Conservation (phyloP, 30 jellyfish, hydroid and myxozoan species). For the Aurelia aurita complex sp. Pacific region DNA sequence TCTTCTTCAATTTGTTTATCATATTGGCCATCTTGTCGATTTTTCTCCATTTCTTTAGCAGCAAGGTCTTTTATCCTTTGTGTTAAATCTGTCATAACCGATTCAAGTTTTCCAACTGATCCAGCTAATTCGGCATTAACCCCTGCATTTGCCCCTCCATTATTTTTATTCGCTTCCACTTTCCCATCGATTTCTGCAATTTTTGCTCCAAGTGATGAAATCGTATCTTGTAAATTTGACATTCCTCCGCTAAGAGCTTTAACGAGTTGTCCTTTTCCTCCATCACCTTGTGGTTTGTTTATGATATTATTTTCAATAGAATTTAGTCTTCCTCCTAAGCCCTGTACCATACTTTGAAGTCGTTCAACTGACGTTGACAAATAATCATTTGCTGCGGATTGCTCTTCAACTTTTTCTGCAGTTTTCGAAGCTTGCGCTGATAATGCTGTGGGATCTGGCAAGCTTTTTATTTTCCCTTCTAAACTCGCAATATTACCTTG, state of each 20-base stretch:
- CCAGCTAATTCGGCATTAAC: slow-evolving; percentile 48
- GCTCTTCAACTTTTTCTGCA: slow-evolving; percentile 58
- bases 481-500: slow-evolving; percentile 64
- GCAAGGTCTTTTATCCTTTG: slow-evolving; percentile 69
- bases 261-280: slow-evolving; percentile 39
- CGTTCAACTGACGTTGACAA: slow-evolving; percentile 62
- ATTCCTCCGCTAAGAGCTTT: slow-evolving; percentile 53
- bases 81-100: slow-evolving; percentile 59
- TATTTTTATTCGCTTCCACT: slow-evolving; percentile 37
- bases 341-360: slow-evolving; percentile 69
- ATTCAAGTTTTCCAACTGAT: slow-evolving; percentile 69
- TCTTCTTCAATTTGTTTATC: slow-evolving; percentile 32
- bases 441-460: slow-evolving; percentile 73
- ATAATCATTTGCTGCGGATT: slow-evolving; percentile 50
- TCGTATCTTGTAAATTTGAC: slow-evolving; percentile 48
- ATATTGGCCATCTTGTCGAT: not conserved
- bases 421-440: slow-evolving; percentile 48
- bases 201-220: slow-evolving; percentile 52
- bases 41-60: slow-evolving; percentile 24
- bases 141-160: slow-evolving; percentile 28
- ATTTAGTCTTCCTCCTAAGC: slow-evolving; percentile 54
- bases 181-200: slow-evolving; percentile 48
- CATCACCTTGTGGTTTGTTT: slow-evolving; percentile 48
- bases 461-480: slow-evolving; percentile 61
- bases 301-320: slow-evolving; percentile 41